Base-by-base conservation (phyloP, 37 sponge, comb jelly and placozoan species). In the Spongilla lacustris region DNA sequence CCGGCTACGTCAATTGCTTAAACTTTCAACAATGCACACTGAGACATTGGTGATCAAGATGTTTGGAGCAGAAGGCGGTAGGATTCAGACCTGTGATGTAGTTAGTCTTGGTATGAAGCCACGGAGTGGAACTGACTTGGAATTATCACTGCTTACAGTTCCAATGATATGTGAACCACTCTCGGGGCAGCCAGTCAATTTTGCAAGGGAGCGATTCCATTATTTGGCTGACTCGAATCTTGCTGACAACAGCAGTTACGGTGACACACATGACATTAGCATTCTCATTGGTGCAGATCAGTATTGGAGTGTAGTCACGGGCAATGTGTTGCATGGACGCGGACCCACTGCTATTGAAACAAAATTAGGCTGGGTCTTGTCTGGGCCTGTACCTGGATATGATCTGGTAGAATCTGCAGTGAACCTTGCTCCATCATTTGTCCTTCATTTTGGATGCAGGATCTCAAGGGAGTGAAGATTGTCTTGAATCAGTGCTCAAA, bases 361-460 rank as follows among this genome's bases (percentile, higher is more conserved):
- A 0, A 38, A n/a, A 72, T 50, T 73, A 73, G 83, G 83, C 25
- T 81, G 69, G 81, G 81, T 83, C 14, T 37, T 83, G 36, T 83
- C 83, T 41, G 83, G 83, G 5, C 83, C 74, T 37, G 67, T 50
- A 21, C 46, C 25, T 37, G 4, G n/a, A 31, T 69, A 23, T 68
- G 35, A 50, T 41, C 41, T 41, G 41, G 41, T 9, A 41, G 6
- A 41, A 41, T 41, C 41, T 41, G 41, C 41, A 41, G 41, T 41
- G 3, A 41, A 41, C 41, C 41, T 41, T 41, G 41, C 41, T 41
- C 41, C 41, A 41, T 41, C 41, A 41, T 41, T n/a, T 41, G n/a
- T n/a, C n/a, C n/a, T n/a, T n/a, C n/a, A n/a, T n/a, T n/a, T n/a
- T n/a, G n/a, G n/a, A n/a, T n/a, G n/a, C n/a, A n/a, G n/a, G n/a